Evolutionary conservation across 2,888 invertebrate species (phyloP), one percentile per base, ranked within the genome.

Genomic region (Hypercompe scribonia): DNA sequence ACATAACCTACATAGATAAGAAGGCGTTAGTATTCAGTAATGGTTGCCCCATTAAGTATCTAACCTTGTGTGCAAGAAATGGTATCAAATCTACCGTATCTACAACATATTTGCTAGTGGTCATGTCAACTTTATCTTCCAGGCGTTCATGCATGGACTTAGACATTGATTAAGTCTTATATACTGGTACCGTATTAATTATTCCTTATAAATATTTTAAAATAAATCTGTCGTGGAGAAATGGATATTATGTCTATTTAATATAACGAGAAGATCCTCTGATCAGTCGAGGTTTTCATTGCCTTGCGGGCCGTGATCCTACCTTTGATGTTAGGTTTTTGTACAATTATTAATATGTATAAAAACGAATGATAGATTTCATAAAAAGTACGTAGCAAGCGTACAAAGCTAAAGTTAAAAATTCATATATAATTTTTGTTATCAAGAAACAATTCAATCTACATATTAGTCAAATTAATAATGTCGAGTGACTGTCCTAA

Each of bases 11-110:
- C 11, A 61, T 24, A 70, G 39, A 71, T 54, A 65, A 65, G 31
- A 46, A 36, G 10, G 50, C 46, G 36, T 34, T 24, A 58, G 31
- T 54, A 58, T 65, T 65, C 28, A 64, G n/a, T 50, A 31, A 33
- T 24, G 71, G 64, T 39, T 68, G 63, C 61, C 24, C 63, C 65
- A 65, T 65, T 72, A 46, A 70, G 61, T 65, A 50, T 69, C 39
- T 65, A 65, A 70, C 34, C 72, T 68, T 67, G 65, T 36, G 68
- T 39, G 74, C 42, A 67, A 33, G 65, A 71, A 66, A 33, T 66
- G 15, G 31, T 31, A 36, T 58, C 33, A n/a, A 64, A 34, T 68
- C 31, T 42, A 36, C 24, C 24, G 10, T 54, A 24, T 34, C 34
- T 54, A 42, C 33, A 39, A 3, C 24, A 64, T 70, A 24, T 70